phyloP scores from a whole-genome alignment of 1,140 invertebrate genomes.

The Drosophila nigrodunni region DNA sequence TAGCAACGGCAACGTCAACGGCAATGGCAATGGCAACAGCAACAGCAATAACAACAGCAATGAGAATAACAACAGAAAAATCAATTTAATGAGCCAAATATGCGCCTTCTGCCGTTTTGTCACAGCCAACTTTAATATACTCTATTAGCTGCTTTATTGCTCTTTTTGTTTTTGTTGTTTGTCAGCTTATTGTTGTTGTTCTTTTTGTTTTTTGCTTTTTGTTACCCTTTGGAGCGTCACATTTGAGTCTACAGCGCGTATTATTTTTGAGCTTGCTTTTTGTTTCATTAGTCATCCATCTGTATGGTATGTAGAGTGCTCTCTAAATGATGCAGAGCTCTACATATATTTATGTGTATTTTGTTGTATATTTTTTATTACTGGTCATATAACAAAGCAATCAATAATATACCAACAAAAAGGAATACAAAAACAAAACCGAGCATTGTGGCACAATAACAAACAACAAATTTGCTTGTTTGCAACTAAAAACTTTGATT shows the following conservation, averaged over 20 bases:
- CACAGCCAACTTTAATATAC: slow-evolving; percentile 66
- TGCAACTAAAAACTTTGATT: slow-evolving; percentile 74
- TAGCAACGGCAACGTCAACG: slow-evolving; percentile 1
- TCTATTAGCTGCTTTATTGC: slow-evolving; percentile 74
- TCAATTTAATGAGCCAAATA: slow-evolving; percentile 74
- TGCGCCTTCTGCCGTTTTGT: slow-evolving; percentile 60
- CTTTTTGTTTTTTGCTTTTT: background rate
- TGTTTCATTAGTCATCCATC: slow-evolving; percentile 29
- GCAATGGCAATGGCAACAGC: background rate
- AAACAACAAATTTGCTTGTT: slow-evolving; percentile 73
- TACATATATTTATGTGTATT: slow-evolving; percentile 10
- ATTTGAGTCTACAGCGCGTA: slow-evolving; percentile 9
- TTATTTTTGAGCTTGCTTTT: background rate
- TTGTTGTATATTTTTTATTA: slow-evolving; percentile 30
- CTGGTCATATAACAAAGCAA: slow-evolving; percentile 67
- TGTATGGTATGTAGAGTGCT: slow-evolving; percentile 17
- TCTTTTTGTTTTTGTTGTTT: slow-evolving; percentile 33
- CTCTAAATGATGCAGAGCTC: slow-evolving; percentile 27
- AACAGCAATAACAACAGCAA: slow-evolving; percentile 1
- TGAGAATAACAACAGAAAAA: slow-evolving; percentile 21
- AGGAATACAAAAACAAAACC: slow-evolving; percentile 15
- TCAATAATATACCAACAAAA: slow-evolving; percentile 64
- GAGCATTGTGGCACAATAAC: slow-evolving; percentile 55
- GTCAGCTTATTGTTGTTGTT: slow-evolving; percentile 44
- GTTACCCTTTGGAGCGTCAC: slow-evolving; percentile 6